Percentiles rank a stretch among this genome's conserved stretches.
Evolutionary conservation across 2,888 invertebrate species (phyloP).

Genomic region (Mesorhabditis spiculigera): DNA sequence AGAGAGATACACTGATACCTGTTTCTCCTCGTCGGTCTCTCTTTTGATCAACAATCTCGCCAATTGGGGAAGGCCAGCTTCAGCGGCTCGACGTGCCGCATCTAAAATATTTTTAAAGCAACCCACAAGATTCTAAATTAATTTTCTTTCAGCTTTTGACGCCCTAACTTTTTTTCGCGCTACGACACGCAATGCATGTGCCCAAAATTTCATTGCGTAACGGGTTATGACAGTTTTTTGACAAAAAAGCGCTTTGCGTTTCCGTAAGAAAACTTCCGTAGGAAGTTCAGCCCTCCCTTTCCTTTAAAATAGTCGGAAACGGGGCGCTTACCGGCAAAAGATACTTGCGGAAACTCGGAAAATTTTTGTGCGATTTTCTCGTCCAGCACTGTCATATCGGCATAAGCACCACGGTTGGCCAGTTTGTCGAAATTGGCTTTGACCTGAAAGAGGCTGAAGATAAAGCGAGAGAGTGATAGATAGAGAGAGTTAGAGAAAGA

Average conservation of each 20-base stretch:
- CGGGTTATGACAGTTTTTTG: no score
- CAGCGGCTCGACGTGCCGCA: slow-evolving; percentile 32
- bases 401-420: neutral
- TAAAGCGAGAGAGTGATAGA: no score
- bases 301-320: neutral
- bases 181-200: no score
- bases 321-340: slow-evolving; percentile 27
- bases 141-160: neutral
- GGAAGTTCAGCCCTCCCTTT: neutral
- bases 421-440: neutral
- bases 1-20: slow-evolving; percentile 15
- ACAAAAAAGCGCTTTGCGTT: no score
- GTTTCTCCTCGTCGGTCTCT: slow-evolving; percentile 38
- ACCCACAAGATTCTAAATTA: neutral
- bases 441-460: neutral
- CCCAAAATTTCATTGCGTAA: no score
- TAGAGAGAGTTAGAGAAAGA: no score
- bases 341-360: slow-evolving; percentile 35
- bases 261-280: slow-evolving; percentile 5
- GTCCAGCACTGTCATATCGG: slow-evolving; percentile 29
- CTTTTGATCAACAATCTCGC: slow-evolving; percentile 33
- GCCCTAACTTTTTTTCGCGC: no score
- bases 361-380: slow-evolving; percentile 31
- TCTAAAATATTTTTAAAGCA: slow-evolving; percentile 16
- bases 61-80: slow-evolving; percentile 30